Evolutionary conservation across 2,797 vertebrate genomes (phyloP), one percentile per base, ranked within the genome.

Genomic region (Balearica regulorum): DNA sequence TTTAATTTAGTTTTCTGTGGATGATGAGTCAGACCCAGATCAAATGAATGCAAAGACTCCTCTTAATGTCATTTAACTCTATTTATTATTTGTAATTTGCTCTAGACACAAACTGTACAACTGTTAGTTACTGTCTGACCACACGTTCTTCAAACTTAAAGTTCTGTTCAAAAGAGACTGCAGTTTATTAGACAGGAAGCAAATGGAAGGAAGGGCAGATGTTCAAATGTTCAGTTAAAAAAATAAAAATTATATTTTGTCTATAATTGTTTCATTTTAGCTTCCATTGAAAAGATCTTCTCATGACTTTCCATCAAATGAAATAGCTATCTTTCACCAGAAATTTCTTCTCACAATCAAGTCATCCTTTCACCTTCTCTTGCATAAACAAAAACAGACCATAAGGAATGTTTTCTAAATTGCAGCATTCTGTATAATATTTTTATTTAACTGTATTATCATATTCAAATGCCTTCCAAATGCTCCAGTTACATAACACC

Each of bases 81-180:
- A 75, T 88, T 91, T 88, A 91, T 94, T 88, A 75, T 20, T 81
- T 72, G 26, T 39, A 71, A 95, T 94, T 93, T 87, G 41, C 53
- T 87, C 41, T 94, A 92, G 44, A 79, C 43, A 58, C 46, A 91
- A 80, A 85, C 73, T 82, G 54, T 79, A 73, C 53, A 92, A 53
- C 44, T 85, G 29, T 62, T 90, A 90, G 73, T 49, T 92, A 71
- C 25, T 53, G 49, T 68, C 70, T 76, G 90, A 83, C 39, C 61
- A 68, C 49, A 64, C 3, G 8, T 11, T 87, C 21, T 57, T 79
- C 80, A 87, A 83, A 55, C 25, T 80, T 72, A 28, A 83, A 62
- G 22, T 68, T 91, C 79, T 69, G 43, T n/a, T n/a, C 4, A 4
- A 49, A 89, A 87, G 54, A 84, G 37, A 20, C 24, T 81, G n/a